Percentiles rank a stretch among this genome's conserved stretches.
These are phyloP conservation scores for Gymnobelideus leadbeateri DNA, from an alignment of 2,113 vertebrate species.

Conservation along the genomic window DNA sequence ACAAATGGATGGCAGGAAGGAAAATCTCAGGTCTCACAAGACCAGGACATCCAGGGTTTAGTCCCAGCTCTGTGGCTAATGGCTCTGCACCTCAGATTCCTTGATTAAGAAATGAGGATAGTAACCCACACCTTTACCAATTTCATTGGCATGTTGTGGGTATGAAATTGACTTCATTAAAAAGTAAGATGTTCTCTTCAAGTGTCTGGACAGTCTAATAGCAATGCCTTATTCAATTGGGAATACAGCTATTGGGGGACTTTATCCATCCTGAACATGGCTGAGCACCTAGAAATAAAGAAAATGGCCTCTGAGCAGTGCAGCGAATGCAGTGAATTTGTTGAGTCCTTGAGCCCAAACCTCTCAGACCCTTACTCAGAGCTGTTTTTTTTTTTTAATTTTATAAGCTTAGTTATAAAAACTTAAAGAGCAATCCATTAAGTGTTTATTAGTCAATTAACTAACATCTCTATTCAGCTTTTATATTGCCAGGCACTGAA, in stretches of 20 bases:
- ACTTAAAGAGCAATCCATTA: not conserved
- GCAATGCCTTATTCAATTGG: not conserved
- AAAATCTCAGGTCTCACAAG: not conserved
- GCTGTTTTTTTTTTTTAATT: not conserved
- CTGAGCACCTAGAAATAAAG: not conserved
- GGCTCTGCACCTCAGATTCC: not conserved
- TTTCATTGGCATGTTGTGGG: not conserved
- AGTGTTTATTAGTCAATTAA: not conserved
- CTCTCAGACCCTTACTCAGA: not conserved
- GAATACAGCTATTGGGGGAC: not conserved
- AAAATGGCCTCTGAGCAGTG: not conserved
- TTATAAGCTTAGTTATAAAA: not conserved
- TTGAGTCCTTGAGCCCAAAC: not conserved
- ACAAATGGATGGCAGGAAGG: not conserved
- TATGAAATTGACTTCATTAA: not conserved
- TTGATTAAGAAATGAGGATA: not conserved
- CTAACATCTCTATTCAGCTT: not conserved
- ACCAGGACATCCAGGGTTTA: not conserved
- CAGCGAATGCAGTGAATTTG: not conserved
- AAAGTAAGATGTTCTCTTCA: not conserved
- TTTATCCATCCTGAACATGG: not conserved
- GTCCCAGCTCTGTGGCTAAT: not conserved
- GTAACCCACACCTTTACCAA: not conserved
- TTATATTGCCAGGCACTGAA: not conserved
- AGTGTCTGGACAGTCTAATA: not conserved